Conservation (phyloP, 2,888 invertebrate species). For the Suillia variegata region DNA sequence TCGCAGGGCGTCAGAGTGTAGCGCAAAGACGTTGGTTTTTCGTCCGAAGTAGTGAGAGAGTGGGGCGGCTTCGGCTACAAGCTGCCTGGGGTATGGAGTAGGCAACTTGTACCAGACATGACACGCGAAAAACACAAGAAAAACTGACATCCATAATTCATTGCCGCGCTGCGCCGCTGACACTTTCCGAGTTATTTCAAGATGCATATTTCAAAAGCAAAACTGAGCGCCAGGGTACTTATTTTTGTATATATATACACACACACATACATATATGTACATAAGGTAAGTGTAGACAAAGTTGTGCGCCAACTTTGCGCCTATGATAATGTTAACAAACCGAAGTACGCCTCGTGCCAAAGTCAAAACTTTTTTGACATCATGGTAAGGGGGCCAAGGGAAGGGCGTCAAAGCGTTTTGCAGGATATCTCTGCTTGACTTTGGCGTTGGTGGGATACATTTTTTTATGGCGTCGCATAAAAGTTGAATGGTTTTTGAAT, state of each 20-base stretch:
- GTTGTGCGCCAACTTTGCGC: too few species aligned
- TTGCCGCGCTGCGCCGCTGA: constrained; percentile 24
- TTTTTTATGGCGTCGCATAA: neutral
- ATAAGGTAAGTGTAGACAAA: too few species aligned
- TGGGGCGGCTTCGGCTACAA: neutral
- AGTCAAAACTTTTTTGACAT: constrained; percentile 54
- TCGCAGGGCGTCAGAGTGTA: constrained; percentile 12
- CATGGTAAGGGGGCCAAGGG: too few species aligned
- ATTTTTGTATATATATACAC: constrained; percentile 29
- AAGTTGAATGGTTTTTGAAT: neutral
- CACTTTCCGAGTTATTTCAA: too few species aligned
- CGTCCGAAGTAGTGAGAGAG: neutral
- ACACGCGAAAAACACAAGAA: constrained; percentile 32
- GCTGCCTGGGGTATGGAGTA: constrained; percentile 14
- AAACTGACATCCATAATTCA: constrained; percentile 56
- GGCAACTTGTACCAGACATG: constrained; percentile 25
- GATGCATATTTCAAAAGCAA: too few species aligned
- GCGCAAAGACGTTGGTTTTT: neutral
- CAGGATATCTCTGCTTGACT: neutral
- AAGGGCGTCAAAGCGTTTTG: neutral
- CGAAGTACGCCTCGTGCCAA: constrained; percentile 36
- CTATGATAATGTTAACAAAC: constrained; percentile 55
- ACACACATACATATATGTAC: too few species aligned
- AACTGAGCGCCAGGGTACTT: constrained; percentile 15
- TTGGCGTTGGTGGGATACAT: constrained; percentile 4